A percentile compares a stretch with the other conserved stretches of the same genome.
These are phyloP conservation scores for Prunella fulvescens DNA, from an alignment of 2,113 vertebrate species.

Conservation along the genomic window DNA sequence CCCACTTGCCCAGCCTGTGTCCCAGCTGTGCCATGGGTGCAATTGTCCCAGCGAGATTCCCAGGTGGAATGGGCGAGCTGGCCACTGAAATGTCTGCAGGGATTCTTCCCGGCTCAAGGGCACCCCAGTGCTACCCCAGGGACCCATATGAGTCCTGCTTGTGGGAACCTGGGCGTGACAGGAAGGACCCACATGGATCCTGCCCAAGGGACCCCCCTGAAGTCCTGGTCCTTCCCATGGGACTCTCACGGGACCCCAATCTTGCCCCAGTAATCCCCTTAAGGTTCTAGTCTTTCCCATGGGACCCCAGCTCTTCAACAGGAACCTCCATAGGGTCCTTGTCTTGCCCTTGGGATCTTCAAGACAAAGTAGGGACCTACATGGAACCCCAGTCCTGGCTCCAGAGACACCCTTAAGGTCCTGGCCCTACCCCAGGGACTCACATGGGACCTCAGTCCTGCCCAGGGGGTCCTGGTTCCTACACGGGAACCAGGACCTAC, in stretches of 20 bases:
- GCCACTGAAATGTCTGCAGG: neutral
- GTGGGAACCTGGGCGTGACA: neutral
- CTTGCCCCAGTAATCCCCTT: neutral
- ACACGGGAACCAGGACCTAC: too few species aligned
- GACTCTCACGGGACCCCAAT: neutral
- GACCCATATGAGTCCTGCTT: accelerated
- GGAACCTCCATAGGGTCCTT: accelerated
- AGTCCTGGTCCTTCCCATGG: neutral
- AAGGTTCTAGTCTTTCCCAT: accelerated
- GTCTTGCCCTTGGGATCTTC: neutral
- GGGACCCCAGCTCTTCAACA: neutral
- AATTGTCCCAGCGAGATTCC: accelerated
- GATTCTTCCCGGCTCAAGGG: accelerated
- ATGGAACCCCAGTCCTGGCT: neutral
- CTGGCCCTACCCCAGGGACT: neutral
- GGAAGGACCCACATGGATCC: neutral
- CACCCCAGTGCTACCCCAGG: neutral
- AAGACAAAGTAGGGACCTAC: neutral
- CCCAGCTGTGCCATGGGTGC: neutral
- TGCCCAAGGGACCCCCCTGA: neutral
- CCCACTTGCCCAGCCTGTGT: accelerated
- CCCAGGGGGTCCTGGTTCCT: neutral
- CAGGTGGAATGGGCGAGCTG: too few species aligned
- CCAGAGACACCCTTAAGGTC: neutral
- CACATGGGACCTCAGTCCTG: neutral